phyloP scores from a whole-genome alignment of 2,888 invertebrate species.

The Chydorus sphaericus region DNA sequence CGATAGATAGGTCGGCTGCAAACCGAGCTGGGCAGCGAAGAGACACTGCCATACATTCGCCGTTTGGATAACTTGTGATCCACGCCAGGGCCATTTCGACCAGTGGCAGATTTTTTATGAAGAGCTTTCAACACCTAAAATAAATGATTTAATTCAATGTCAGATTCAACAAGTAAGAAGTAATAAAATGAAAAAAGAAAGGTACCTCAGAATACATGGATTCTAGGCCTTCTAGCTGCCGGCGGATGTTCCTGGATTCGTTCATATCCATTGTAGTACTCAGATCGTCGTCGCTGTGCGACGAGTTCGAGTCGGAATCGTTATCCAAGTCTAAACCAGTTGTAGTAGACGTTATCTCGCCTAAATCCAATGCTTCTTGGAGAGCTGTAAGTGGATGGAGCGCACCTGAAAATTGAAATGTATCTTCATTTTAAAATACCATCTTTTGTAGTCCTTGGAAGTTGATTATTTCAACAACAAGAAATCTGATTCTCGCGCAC shows the following conservation, averaged over 20 bases:
- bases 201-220: conserved; percentile 77
- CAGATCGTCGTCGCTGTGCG: conserved; percentile 45
- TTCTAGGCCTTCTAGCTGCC: conserved; percentile 67
- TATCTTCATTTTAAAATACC: too few relatives aligned
- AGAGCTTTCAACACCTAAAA: conserved; percentile 36
- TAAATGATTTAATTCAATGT: neutral
- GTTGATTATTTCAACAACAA: too few relatives aligned
- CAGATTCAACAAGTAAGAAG: conserved; percentile 3
- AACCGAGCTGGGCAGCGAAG: conserved; percentile 65
- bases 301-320: conserved; percentile 37
- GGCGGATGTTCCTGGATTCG: conserved; percentile 52
- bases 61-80: conserved; percentile 11
- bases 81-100: neutral
- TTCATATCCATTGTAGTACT: conserved; percentile 42
- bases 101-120: conserved; percentile 7
- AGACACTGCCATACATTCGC: conserved; percentile 47
- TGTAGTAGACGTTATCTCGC: conserved; percentile 63
- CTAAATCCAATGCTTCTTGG: conserved; percentile 44
- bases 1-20: conserved; percentile 54
- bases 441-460: too few relatives aligned
- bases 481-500: too few relatives aligned
- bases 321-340: conserved; percentile 50
- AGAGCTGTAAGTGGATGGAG: conserved; percentile 12
- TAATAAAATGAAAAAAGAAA: neutral
- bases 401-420: conserved; percentile 8